These are phyloP conservation scores for Falco novaeseelandiae DNA, from an alignment of 2,797 vertebrate species.

Conservation along the genomic window DNA sequence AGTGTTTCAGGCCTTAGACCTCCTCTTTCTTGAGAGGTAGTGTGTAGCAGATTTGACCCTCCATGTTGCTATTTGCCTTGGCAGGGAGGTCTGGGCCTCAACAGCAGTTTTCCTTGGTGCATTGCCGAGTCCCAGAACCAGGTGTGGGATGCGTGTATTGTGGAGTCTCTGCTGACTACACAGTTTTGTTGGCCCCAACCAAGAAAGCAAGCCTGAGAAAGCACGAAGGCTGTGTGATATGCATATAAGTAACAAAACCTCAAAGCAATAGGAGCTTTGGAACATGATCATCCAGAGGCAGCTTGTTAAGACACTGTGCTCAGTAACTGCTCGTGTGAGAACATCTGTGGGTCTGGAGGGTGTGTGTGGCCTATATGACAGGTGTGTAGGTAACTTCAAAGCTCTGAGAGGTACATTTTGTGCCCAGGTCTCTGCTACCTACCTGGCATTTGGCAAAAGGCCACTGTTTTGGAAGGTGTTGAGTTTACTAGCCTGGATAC, in stretches of 20 bases:
- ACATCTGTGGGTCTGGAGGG: background rate
- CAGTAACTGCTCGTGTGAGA: background rate
- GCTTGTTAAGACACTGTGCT: background rate
- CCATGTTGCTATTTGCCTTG: background rate
- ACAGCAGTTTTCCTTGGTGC: background rate
- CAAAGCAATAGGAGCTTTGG: background rate
- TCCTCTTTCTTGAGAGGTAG: background rate
- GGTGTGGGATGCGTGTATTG: accelerated
- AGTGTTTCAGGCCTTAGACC: background rate
- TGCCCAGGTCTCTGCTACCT: background rate
- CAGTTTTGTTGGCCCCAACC: background rate
- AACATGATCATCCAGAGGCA: background rate
- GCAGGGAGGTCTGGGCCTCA: background rate
- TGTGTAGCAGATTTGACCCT: background rate
- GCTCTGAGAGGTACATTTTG: background rate
- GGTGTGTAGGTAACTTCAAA: background rate
- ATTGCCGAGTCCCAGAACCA: background rate
- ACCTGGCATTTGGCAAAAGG: background rate
- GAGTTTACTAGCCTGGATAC: background rate
- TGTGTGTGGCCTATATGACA: accelerated
- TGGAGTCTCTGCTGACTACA: background rate
- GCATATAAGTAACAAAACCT: background rate
- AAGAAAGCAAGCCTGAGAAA: background rate
- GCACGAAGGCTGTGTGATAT: background rate
- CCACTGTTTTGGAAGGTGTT: background rate